Evolutionary conservation across 2,113 vertebrate species (phyloP).

Genomic region (Galeopterus variegatus): DNA sequence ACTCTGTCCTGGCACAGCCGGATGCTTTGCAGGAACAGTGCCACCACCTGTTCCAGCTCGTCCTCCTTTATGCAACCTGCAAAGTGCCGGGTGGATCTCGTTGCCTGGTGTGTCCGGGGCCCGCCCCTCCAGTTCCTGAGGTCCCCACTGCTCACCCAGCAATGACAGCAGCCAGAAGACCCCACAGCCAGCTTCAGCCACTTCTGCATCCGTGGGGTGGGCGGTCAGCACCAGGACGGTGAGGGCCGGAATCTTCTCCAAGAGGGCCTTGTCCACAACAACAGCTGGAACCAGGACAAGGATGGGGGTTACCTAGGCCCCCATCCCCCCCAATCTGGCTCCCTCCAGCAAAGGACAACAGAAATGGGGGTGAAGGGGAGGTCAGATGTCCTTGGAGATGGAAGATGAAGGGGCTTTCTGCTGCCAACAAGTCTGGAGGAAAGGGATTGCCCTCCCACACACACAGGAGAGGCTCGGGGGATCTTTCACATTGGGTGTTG

Average conservation of each 20-base stretch:
- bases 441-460: too few relatives aligned
- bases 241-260: slow-evolving; percentile 72
- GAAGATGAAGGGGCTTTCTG: not conserved
- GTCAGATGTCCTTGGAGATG: not conserved
- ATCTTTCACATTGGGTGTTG: not conserved
- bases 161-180: slow-evolving; percentile 88
- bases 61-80: slow-evolving; percentile 85
- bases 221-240: slow-evolving; percentile 67
- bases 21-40: slow-evolving; percentile 82
- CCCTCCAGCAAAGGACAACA: not conserved
- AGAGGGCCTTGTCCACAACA: slow-evolving; percentile 27
- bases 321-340: not conserved
- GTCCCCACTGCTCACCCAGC: slow-evolving; percentile 83
- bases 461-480: not conserved
- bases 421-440: not conserved
- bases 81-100: rapidly evolving
- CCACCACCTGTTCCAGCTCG: slow-evolving; percentile 78
- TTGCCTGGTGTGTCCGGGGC: rapidly evolving
- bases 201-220: slow-evolving; percentile 40
- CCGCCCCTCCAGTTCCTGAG: rapidly evolving
- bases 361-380: not conserved
- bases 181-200: slow-evolving; percentile 82
- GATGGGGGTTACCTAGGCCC: rapidly evolving
- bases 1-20: slow-evolving; percentile 74
- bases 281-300: not conserved